Percentiles rank a stretch among this genome's conserved stretches.
These are phyloP conservation scores for Salvelinus sp. DNA, from an alignment of 2,113 vertebrate species.

Conservation along the genomic window DNA sequence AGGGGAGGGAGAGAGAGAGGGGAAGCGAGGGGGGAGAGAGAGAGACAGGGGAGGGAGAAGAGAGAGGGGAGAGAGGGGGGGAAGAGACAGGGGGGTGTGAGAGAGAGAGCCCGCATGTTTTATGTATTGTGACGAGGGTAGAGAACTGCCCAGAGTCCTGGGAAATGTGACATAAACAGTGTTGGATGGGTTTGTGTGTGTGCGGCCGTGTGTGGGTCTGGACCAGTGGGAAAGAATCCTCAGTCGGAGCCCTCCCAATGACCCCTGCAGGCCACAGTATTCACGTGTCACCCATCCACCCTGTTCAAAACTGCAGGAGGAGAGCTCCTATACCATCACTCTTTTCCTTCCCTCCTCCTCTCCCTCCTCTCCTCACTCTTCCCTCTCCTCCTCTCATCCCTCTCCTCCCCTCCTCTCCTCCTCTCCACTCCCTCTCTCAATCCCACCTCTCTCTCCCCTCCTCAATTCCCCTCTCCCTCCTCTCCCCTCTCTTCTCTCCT, in stretches of 20 bases:
- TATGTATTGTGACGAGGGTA: not conserved
- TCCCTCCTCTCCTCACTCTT: not conserved
- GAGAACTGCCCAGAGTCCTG: not conserved
- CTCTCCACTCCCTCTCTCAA: too few species aligned
- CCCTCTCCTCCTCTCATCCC: not conserved
- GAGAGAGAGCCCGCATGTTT: too few species aligned
- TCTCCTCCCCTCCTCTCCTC: too few species aligned
- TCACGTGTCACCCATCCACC: not conserved
- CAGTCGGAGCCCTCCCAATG: not conserved
- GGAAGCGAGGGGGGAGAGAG: too few species aligned
- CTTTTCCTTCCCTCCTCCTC: not conserved
- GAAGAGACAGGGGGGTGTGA: too few species aligned
- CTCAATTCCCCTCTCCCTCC: not conserved
- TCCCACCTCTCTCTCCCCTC: too few species aligned
- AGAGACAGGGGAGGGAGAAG: too few species aligned
- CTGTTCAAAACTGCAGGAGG: not conserved
- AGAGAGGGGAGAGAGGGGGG: too few species aligned
- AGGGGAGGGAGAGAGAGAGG: too few species aligned
- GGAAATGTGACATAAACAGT: not conserved
- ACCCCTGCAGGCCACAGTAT: slow-evolving; percentile 1
- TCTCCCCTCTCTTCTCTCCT: not conserved
- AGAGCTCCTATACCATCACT: not conserved
- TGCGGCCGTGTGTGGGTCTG: not conserved
- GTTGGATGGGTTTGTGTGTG: not conserved
- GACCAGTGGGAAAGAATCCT: not conserved